Evolutionary conservation across 2,797 vertebrate species (phyloP).

Genomic region (Amphiprion clarkii): DNA sequence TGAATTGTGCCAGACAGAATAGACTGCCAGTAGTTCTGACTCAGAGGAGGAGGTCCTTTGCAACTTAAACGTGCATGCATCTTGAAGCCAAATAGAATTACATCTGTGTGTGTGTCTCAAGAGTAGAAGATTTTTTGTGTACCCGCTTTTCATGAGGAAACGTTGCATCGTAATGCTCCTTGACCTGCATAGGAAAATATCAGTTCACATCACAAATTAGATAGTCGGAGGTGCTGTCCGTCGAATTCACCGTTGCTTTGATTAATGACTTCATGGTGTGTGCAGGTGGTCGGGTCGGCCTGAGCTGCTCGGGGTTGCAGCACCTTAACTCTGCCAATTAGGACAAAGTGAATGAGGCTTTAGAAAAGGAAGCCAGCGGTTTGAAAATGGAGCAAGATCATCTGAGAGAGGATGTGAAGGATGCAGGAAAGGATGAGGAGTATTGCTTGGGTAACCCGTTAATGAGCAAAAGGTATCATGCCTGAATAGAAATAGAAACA

Average conservation of each 20-base stretch:
- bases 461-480: background rate
- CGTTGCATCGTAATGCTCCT: slow-evolving; percentile 10
- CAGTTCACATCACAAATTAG: background rate
- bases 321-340: slow-evolving; percentile 44
- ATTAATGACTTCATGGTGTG: slow-evolving; percentile 37
- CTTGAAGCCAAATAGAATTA: background rate
- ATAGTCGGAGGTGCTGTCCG: slow-evolving; percentile 22
- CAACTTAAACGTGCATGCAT: background rate
- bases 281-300: slow-evolving; percentile 37
- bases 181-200: slow-evolving; percentile 33
- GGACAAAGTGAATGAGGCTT: slow-evolving; percentile 19
- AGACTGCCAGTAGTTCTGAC: slow-evolving; percentile 33
- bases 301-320: slow-evolving; percentile 2
- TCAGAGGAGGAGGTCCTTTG: slow-evolving; percentile 6
- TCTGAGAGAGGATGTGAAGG: background rate
- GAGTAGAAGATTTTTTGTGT: background rate
- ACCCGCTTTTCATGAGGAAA: slow-evolving; percentile 3
- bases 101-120: background rate
- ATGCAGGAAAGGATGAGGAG: background rate
- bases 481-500: slow-evolving; percentile 22
- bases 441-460: slow-evolving; percentile 5
- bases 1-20: slow-evolving; percentile 44
- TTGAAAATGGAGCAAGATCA: background rate
- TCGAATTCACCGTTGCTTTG: slow-evolving; percentile 16
- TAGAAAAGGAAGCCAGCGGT: slow-evolving; percentile 1